Evolutionary conservation across 23 tunicate genomes (phyloP).

Genomic region (Oikopleura albicans): DNA sequence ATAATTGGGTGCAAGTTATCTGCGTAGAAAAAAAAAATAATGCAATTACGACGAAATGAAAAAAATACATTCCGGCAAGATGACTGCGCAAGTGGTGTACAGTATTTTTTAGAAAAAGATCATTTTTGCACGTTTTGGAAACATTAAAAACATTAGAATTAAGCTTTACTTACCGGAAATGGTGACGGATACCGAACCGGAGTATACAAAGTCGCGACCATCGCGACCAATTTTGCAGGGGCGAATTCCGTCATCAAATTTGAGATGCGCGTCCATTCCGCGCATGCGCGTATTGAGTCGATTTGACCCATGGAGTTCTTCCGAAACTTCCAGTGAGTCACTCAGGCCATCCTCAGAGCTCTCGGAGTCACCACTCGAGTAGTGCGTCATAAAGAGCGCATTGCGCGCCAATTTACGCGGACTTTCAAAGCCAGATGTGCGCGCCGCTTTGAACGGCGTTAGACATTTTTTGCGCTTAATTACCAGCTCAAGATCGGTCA

Average conservation of each 20-base stretch:
- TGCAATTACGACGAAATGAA: no score
- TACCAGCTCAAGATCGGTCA: neutral
- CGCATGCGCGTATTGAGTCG: neutral
- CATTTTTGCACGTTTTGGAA: no score
- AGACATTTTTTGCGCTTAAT: neutral
- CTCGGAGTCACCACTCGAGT: neutral
- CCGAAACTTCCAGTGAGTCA: neutral
- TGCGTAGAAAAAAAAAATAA: no score
- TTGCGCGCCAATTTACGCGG: neutral
- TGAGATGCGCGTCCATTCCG: neutral
- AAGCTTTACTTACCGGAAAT: slow-evolving; percentile 10
- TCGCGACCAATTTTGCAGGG: neutral
- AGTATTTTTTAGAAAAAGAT: no score
- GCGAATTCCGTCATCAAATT: neutral
- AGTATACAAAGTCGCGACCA: slow-evolving; percentile 5
- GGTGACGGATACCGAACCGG: neutral
- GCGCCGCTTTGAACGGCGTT: neutral
- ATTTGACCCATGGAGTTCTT: neutral
- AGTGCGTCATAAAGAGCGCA: neutral
- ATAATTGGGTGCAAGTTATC: no score
- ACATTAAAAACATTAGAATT: no score
- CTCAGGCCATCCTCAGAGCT: neutral
- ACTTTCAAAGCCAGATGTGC: neutral
- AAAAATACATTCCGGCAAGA: no score
- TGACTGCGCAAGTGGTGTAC: no score